Base-by-base conservation (phyloP, 2,797 vertebrate species). In the Epinephelus awoara region DNA sequence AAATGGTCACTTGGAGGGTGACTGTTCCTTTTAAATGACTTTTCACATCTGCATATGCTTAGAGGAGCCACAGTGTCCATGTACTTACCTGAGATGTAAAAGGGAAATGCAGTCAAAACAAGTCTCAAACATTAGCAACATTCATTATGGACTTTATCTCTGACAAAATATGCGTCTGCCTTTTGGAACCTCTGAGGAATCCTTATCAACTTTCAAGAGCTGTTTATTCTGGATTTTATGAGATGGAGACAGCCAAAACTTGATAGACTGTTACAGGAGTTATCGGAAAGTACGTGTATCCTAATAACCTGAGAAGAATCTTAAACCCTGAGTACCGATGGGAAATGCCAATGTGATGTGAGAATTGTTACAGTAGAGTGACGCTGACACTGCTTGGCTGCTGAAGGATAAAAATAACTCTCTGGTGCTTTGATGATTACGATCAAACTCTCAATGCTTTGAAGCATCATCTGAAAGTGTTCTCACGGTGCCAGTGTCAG, bases 351-450 rank as follows among this genome's bases (percentile, higher is more conserved):
- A 2, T 54, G 62, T 13, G 50, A 77, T 75, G 57, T 79, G 27
- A 54, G 58, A 77, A 82, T 44, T 58, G 40, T 82, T 75, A 55
- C 51, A 80, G 66, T 14, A 38, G 77, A 73, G 70, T 85, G 46
- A 82, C 27, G 40, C 75, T 83, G 78, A 82, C 81, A 75, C 66
- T 72, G 38, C 19, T 49, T 57, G 62, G 59, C 71, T 79, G 77
- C 67, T 72, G 64, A 80, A 10, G 21, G 62, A 85, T 75, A 69
- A 82, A 90, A 88, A 89, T 72, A 86, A 1, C 72, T 81, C 72
- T 67, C 25, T 13, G 18, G 40, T 66, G 67, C 79, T 85, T 85
- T 86, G 82, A 88, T 88, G 77, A 89, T 88, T 84, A 49, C 14
- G 1, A 82, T 82, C 82, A 82, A 86, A 84, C 55, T 81, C 59